Base-by-base conservation (phyloP, 2,888 invertebrate genomes). In the Loripinus fragilis region DNA sequence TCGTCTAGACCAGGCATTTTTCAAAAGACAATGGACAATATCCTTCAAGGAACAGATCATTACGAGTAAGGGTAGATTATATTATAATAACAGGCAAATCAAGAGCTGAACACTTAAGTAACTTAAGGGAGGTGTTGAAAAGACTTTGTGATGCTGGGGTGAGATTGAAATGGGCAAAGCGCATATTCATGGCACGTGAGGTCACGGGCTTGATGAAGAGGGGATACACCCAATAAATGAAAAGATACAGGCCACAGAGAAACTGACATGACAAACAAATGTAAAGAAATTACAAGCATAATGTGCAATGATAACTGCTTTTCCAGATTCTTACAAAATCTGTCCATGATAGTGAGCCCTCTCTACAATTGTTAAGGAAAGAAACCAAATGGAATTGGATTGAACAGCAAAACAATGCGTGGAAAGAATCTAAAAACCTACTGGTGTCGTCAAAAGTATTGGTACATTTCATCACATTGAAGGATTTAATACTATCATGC, bases 401-500 rank as follows among this genome's bases (percentile, higher is more conserved):
- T 8, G 25, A 65, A 8, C 7, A 30, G 5, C 8, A 28, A 7
- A 15, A 65, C 3, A 33, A 65, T 12, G 65, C 33, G 8, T 65
- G 7, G 5, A 3, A 20, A 10, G 25, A 28, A 3, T 12, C 12
- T 33, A 8, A 65, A 15, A n/a, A 8, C 5, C 20, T 65, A 15
- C 8, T 52, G 8, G 52, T 15, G 5, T 5, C 5, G 8, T 8
- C 7, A 8, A 8, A 89, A 41, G 91, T 91, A 81, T 94, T 94
- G 85, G 91, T 93, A 70, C 86, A 92, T 35, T 94, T 92, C 80
- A 52, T 94, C 0, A 92, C 86, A 76, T 94, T 93, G 2, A 85
- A 91, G n/a, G 83, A 5, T 8, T 38, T 38, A 38, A 38, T 12
- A 38, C 38, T 38, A 38, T 5, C 38, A 38, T 38, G 38, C 12